Percentiles rank a stretch among this genome's conserved stretches.
phyloP scores from a whole-genome alignment of 2,113 vertebrate genomes.

The Mola mola region DNA sequence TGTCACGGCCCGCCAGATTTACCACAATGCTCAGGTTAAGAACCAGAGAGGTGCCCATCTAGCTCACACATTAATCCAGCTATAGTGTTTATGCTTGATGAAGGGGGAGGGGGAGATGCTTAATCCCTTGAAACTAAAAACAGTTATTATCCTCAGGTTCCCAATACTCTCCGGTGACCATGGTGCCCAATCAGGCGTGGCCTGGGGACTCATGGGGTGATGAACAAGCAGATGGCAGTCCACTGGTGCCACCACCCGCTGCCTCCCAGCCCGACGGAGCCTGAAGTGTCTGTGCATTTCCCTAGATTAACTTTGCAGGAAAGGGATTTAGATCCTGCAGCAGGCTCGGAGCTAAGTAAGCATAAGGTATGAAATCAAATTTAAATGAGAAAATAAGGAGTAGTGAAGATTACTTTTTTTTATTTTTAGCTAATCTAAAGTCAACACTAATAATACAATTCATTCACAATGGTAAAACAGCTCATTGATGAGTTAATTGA shows the following conservation, averaged over 20 bases:
- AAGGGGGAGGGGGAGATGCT: neutral
- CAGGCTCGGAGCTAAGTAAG: slow-evolving; percentile 11
- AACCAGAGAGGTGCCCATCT: slow-evolving; percentile 12
- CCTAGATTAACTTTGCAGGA: slow-evolving; percentile 66
- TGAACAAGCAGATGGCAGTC: slow-evolving; percentile 72
- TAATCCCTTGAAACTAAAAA: slow-evolving; percentile 30
- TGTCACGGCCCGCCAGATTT: slow-evolving; percentile 5
- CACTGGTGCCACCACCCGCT: slow-evolving; percentile 63
- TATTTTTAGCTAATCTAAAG: too few species aligned
- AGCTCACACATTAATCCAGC: slow-evolving; percentile 26
- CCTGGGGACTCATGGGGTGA: slow-evolving; percentile 40
- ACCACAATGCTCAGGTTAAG: neutral
- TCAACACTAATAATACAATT: too few species aligned
- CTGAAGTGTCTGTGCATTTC: slow-evolving; percentile 39
- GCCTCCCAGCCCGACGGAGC: slow-evolving; percentile 24
- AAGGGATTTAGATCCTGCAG: slow-evolving; percentile 57
- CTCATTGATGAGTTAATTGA: too few species aligned
- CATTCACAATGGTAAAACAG: too few species aligned
- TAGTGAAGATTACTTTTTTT: too few species aligned
- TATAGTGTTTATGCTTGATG: slow-evolving; percentile 9
- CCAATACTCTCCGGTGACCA: slow-evolving; percentile 47
- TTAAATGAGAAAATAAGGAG: neutral
- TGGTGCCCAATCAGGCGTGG: slow-evolving; percentile 35
- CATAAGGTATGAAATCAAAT: neutral
- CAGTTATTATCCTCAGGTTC: slow-evolving; percentile 42